Evolutionary conservation across 1,140 invertebrate species (phyloP).

Genomic region (Tetragonula clypearis): DNA sequence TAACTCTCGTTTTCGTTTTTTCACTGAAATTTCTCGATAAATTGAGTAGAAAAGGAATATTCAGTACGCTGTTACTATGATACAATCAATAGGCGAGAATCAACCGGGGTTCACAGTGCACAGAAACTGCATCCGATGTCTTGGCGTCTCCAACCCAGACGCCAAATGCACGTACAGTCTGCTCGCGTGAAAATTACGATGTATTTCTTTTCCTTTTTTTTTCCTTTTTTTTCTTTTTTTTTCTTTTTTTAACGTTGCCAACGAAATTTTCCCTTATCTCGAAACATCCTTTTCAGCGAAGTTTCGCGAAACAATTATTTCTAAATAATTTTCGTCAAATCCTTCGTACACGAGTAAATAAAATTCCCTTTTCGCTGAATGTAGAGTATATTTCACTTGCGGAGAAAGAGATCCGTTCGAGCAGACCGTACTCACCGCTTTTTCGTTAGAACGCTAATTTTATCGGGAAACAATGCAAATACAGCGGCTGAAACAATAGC

Average conservation of each 20-base stretch:
- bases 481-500: neutral
- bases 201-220: too few relatives aligned
- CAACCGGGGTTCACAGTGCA: constrained; percentile 70
- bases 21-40: constrained; percentile 9
- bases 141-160: constrained; percentile 68
- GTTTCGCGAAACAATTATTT: neutral
- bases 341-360: neutral
- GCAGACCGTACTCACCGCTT: constrained; percentile 11
- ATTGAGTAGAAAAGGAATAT: constrained; percentile 40
- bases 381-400: neutral
- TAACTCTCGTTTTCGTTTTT: constrained; percentile 4
- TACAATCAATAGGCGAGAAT: constrained; percentile 71
- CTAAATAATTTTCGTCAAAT: neutral
- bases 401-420: neutral
- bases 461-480: constrained; percentile 13
- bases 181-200: neutral
- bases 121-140: constrained; percentile 60
- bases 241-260: neutral
- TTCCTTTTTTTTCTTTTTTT: too few relatives aligned
- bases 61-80: constrained; percentile 46
- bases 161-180: constrained; percentile 47
- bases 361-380: neutral
- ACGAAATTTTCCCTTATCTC: neutral
- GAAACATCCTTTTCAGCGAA: neutral
- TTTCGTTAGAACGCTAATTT: constrained; percentile 2